These are phyloP conservation scores for Reinhardtius hippoglossoides DNA, from an alignment of 2,113 vertebrate genomes.

Conservation along the genomic window DNA sequence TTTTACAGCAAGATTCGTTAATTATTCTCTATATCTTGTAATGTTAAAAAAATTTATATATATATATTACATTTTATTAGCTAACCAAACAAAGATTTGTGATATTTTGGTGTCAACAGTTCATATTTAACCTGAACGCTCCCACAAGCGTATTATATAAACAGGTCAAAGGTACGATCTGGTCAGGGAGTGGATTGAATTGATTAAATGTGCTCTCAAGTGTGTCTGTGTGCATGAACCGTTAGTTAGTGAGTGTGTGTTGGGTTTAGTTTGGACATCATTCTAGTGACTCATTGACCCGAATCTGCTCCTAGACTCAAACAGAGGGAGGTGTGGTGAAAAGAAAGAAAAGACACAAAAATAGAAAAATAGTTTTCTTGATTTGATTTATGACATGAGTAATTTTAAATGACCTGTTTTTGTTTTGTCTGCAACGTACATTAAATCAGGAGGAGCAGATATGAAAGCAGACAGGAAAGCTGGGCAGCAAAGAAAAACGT, in stretches of 20 bases:
- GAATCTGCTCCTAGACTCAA: constrained; percentile 40
- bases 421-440: background rate
- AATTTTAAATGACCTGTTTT: background rate
- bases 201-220: constrained; percentile 4
- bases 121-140: no score
- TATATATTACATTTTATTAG: no score
- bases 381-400: constrained; percentile 8
- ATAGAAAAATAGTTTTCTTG: background rate
- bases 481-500: background rate
- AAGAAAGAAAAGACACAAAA: background rate
- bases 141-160: no score
- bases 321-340: background rate
- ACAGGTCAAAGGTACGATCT: background rate
- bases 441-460: background rate
- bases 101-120: no score
- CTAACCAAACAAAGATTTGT: no score
- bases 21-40: no score
- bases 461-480: background rate
- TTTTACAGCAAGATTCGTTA: no score
- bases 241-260: background rate
- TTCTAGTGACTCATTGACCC: constrained; percentile 53
- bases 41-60: no score
- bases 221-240: background rate
- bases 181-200: constrained; percentile 8
- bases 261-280: constrained; percentile 22